A percentile compares a stretch with the other conserved stretches of the same genome.
These are phyloP conservation scores for Phengaris alcon DNA, from an alignment of 2,888 invertebrate species.

Conservation along the genomic window DNA sequence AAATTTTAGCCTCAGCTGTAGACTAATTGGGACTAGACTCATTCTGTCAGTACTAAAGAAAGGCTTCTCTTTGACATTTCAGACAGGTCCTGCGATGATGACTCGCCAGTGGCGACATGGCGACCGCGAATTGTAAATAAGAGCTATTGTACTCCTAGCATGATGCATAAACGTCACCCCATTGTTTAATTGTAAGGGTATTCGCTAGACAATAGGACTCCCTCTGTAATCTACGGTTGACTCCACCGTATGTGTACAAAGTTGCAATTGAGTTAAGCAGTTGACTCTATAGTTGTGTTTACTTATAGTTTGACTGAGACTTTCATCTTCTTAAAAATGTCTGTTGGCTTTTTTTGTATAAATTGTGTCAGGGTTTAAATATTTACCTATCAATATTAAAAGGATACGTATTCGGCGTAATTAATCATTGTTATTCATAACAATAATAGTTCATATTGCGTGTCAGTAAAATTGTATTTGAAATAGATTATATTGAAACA, in stretches of 20 bases:
- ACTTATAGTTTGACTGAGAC: not conserved
- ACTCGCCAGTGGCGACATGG: slow-evolving; percentile 50
- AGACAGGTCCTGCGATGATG: slow-evolving; percentile 72
- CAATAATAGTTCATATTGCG: no score
- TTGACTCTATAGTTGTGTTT: slow-evolving; percentile 17
- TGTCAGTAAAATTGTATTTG: no score
- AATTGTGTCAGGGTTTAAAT: no score
- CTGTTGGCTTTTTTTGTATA: not conserved
- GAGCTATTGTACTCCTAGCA: slow-evolving; percentile 31
- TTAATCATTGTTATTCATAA: no score
- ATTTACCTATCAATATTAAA: no score
- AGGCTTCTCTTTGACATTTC: slow-evolving; percentile 45
- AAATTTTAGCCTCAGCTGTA: not conserved
- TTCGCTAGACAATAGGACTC: slow-evolving; percentile 34
- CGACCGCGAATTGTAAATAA: slow-evolving; percentile 34
- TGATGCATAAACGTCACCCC: slow-evolving; percentile 29
- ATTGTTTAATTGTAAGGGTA: slow-evolving; percentile 31
- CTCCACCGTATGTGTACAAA: slow-evolving; percentile 32
- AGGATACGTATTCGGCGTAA: no score
- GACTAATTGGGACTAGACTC: not conserved
- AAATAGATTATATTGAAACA: no score
- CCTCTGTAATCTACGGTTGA: slow-evolving; percentile 36
- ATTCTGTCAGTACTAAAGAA: slow-evolving; percentile 26
- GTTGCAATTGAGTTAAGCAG: not conserved
- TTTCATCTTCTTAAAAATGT: not conserved